Evolutionary conservation across 2,113 vertebrate species (phyloP), one percentile per base, ranked within the genome.

Genomic region (Pholis gunnellus): DNA sequence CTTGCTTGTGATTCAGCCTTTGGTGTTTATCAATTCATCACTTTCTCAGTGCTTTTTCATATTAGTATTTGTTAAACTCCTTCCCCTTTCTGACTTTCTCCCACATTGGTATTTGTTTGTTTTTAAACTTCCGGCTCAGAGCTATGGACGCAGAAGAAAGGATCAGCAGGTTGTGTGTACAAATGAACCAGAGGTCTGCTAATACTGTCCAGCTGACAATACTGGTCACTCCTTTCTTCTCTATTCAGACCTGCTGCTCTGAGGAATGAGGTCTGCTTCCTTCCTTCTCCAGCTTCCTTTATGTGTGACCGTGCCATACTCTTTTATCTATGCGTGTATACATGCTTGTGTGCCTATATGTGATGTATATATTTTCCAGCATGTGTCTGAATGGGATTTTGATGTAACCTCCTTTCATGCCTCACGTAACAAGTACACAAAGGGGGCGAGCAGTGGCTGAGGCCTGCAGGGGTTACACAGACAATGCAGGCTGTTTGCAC

Each of bases 401-500:
- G 65, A 79, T 42, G 34, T 48, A 36, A 66, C 73, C 84, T 78
- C 64, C 66, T 74, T 87, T 83, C 4, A 71, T 9, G 73, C 65
- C 57, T 77, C 36, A 86, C 79, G 77, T 84, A 88, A 67, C 5
- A 2, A 42, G 38, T 46, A 77, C 78, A 89, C 74, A 92, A 92
- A 85, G 60, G 42, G 76, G 50, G 56, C n/a, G 11, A 57, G 65
- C 46, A 44, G 75, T 22, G 59, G 48, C 69, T 46, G 75, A 73
- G 59, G 84, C 65, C 83, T 80, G 63, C 25, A 68, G 83, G 83
- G 79, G 76, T 64, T 60, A 61, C 46, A 31, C 50, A 83, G 82
- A 89, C 85, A 89, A 82, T 83, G 54, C 63, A 64, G 75, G 70
- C 79, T 83, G 82, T 89, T 92, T 90, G 86, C 80, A 93, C 93